phyloP scores from a whole-genome alignment of 1,140 invertebrate species.

The Drosophila ercepeae region DNA sequence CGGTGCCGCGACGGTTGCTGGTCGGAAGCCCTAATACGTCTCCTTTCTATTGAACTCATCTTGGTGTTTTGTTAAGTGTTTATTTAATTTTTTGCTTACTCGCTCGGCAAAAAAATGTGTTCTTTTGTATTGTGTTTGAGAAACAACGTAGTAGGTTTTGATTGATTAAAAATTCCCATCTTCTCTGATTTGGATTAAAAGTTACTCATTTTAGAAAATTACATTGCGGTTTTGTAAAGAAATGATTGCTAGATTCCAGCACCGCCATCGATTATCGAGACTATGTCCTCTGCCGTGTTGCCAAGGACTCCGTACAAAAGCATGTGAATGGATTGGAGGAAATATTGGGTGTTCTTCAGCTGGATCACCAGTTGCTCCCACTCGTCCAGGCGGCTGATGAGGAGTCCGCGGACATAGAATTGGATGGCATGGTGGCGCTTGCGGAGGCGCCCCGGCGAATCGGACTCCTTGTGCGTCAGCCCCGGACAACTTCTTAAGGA shows the following conservation, averaged over 20 bases:
- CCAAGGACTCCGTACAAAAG: slow-evolving; percentile 51
- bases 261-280: slow-evolving; percentile 66
- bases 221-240: no score
- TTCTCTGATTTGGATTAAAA: no score
- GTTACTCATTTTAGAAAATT: no score
- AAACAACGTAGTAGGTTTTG: no score
- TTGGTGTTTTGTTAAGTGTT: neutral
- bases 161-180: no score
- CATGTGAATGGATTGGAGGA: slow-evolving; percentile 48
- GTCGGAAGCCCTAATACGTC: neutral
- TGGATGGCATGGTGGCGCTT: slow-evolving; percentile 19
- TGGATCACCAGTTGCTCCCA: slow-evolving; percentile 50
- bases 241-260: slow-evolving; percentile 16
- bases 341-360: slow-evolving; percentile 6
- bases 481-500: neutral
- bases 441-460: neutral
- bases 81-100: neutral
- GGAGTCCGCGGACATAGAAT: slow-evolving; percentile 62
- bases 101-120: neutral
- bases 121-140: neutral
- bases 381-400: slow-evolving; percentile 44
- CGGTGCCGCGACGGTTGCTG: neutral
- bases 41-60: neutral
- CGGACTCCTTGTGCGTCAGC: neutral
- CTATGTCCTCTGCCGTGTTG: slow-evolving; percentile 56